Conservation (phyloP, 2,113 vertebrate species). For the Tragelaphus imberbis region DNA sequence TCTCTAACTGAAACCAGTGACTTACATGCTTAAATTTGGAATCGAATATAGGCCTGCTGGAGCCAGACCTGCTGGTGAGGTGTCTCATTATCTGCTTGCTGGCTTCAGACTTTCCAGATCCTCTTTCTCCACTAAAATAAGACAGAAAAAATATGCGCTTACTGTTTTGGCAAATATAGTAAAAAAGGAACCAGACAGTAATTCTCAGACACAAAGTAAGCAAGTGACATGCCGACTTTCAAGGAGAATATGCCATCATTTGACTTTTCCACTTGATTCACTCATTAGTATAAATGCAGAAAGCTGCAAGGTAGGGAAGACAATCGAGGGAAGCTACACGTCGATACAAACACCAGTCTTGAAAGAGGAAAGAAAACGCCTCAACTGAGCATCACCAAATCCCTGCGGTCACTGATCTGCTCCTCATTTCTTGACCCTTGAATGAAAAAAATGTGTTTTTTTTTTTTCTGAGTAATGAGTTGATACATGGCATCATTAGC, state of each 20-base stretch:
- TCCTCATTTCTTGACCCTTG: neutral
- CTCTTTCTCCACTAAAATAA: constrained; percentile 90
- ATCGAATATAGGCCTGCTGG: constrained; percentile 83
- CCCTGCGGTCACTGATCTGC: neutral
- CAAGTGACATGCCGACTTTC: neutral
- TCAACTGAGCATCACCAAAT: neutral
- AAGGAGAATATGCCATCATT: neutral
- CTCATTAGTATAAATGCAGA: neutral
- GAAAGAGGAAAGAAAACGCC: neutral
- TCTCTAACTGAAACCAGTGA: constrained; percentile 15
- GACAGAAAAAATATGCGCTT: neutral
- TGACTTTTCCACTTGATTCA: neutral
- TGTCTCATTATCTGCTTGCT: constrained; percentile 92
- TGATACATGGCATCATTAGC: neutral
- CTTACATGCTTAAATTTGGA: constrained; percentile 91
- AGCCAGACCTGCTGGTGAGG: constrained; percentile 83
- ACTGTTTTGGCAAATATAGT: neutral
- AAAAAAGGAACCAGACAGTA: neutral
- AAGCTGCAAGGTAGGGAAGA: accelerated
- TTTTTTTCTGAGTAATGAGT: neutral
- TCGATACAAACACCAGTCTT: neutral
- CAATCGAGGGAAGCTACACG: too few relatives aligned
- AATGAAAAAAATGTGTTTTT: neutral
- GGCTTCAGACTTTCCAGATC: constrained; percentile 93
- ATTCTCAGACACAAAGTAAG: neutral